Conservation (phyloP, 2,888 invertebrate genomes). For the Plebejus melissa region DNA sequence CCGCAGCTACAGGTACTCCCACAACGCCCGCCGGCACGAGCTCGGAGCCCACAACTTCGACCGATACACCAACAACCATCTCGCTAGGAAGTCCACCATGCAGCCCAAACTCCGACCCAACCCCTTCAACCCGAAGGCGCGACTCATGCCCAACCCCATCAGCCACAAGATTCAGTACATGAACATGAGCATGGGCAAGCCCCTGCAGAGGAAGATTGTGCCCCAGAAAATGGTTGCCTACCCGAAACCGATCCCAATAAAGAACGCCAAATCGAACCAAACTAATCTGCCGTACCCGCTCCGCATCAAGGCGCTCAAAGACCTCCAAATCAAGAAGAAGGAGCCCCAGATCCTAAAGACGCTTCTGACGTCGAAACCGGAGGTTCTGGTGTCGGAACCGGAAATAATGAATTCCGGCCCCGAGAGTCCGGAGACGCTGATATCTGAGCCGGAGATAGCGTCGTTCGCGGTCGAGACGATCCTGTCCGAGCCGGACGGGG, state of each 20-base stretch:
- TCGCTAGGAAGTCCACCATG: conserved; percentile 55
- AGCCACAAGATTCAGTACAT: conserved; percentile 68
- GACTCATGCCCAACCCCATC: conserved; percentile 72
- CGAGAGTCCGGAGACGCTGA: conserved; percentile 72
- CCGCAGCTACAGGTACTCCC: conserved; percentile 72
- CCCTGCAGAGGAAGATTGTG: conserved; percentile 53
- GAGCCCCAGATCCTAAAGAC: conserved; percentile 76
- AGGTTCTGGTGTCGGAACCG: conserved; percentile 69
- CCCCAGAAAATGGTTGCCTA: conserved; percentile 53
- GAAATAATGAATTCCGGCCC: conserved; percentile 74
- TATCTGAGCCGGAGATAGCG: conserved; percentile 74
- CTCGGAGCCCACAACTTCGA: conserved; percentile 71
- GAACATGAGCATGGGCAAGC: conserved; percentile 55
- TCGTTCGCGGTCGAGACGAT: conserved; percentile 75
- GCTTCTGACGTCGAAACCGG: conserved; percentile 67
- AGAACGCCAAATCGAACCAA: conserved; percentile 52
- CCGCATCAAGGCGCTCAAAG: conserved; percentile 73
- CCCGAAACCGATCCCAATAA: conserved; percentile 66
- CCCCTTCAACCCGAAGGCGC: conserved; percentile 72
- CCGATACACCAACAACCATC: conserved; percentile 71
- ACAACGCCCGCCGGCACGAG: conserved; percentile 73
- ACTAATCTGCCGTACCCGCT: conserved; percentile 70
- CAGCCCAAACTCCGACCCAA: conserved; percentile 71
- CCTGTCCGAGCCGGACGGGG: conserved; percentile 67
- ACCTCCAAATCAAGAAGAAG: conserved; percentile 72